Base-by-base conservation (phyloP, 1,140 invertebrate species). In the Acyrthosiphon pisum region DNA sequence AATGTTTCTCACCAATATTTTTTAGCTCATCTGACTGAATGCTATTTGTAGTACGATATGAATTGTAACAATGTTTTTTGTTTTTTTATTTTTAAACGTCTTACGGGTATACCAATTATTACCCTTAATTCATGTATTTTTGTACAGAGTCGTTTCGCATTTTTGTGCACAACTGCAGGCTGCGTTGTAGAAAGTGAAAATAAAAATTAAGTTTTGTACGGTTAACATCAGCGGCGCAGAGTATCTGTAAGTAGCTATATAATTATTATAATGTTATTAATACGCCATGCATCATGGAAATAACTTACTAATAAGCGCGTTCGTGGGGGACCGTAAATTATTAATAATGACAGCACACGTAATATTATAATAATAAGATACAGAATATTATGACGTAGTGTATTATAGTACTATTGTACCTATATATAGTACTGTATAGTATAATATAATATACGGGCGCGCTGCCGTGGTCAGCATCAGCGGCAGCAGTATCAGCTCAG, bases 201-300 rank as follows among this genome's bases (percentile, higher is more conserved):
- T 76, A n/a, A 18, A 76, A 76, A 76, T 76, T n/a, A 76, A 76
- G n/a, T n/a, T n/a, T n/a, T n/a, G 1, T 76, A 76, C 26, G 30
- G 60, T 30, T n/a, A 68, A 68, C 60, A 14, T 18, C 14, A 76
- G 60, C 60, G 60, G 30, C 6, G 30, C 6, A 68, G 60, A 76
- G 30, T 20, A 14, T 68, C 30, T n/a, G 60, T 35, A 76, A 76
- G 60, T 76, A 76, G 60, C 60, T n/a, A 76, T 76, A 76, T 76
- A 76, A 76, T 76, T 76, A 76, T 76, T 76, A 76, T 76, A 76
- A 76, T 76, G 60, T 76, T 76, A 76, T 76, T 35, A 76, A 76
- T 76, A 35, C 30, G 60, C 30, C 60, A 76, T 18, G 60, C 60
- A 76, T 76, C 14, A n/a, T n/a, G 60, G 30, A n/a, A 76, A 76